Evolutionary conservation across 2,797 vertebrate genomes (phyloP), one percentile per base, ranked within the genome.

Genomic region (Diplodus puntazzo): DNA sequence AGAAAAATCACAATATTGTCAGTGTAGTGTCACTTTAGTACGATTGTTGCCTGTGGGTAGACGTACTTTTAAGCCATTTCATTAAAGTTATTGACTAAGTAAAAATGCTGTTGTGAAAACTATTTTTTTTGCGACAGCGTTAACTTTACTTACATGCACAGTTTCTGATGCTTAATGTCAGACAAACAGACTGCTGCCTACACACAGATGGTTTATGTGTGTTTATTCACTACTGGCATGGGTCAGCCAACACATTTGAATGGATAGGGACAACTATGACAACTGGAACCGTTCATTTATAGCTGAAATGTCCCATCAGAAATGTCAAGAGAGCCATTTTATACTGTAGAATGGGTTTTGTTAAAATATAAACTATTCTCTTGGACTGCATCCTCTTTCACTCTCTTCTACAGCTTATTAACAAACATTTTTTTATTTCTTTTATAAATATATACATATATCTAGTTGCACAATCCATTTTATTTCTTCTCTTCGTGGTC

Each of bases 171-270:
- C 73, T 53, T 17, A 46, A 11, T 54, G 52, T 39, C 14, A 18
- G 34, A 20, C 45, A 60, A 34, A 66, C 21, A 48, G n/a, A 55
- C 30, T 60, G 42, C 48, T 23, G 42, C 68, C 48, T 50, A 59
- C 61, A 59, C 34, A 65, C 75, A 81, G 79, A 86, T 84, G 79
- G 79, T 69, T 70, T 63, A 75, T 87, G 55, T 49, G 45, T 53
- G 65, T 65, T 43, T 67, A 66, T 50, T 34, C 34, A 45, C 64
- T 65, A 75, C 30, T 73, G 59, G 27, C 69, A 73, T 48, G 48
- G 63, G 25, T 73, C 25, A 30, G 77, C 65, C 62, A 77, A 65
- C 75, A 63, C 61, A 79, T 80, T 82, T 70, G 46, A 76, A 63
- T 54, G 23, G 5, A 62, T 5, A 8, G 21, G 25, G 21, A 55